Base-by-base conservation (phyloP, 2,113 vertebrate species). In the Chamaetylas fuelleborni region DNA sequence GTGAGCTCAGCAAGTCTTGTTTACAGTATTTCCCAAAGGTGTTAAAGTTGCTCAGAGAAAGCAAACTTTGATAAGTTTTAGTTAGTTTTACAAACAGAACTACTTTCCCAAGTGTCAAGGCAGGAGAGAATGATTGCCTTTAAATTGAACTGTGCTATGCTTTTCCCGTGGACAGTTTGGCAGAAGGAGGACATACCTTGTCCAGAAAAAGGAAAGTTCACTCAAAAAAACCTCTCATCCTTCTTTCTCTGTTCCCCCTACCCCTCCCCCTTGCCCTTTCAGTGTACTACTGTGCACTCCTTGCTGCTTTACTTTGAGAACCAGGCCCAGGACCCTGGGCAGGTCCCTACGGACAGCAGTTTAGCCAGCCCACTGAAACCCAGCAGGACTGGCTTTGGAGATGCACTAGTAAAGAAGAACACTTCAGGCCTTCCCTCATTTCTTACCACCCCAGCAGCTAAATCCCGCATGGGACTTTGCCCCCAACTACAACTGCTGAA, bases 271-370 rank as follows among this genome's bases (percentile, higher is more conserved):
- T 61, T 57, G 26, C 19, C 47, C 51, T 61, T 61, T 45, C 28
- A 36, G 11, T 5, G 7, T 25, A n/a, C 2, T 11, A 5, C 0
- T 29, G 8, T 14, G 38, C 0, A 0, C 11, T 48, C n/a, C 29
- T 45, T 10, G 4, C 6, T 47, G 18, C 64, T 81, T 53, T 77
- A 40, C 20, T 90, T 43, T 1, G 2, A 45, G 22, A 60, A 17
- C 33, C 17, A 66, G 29, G 48, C 29, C 38, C 14, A 15, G 58
- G 23, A 62, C 54, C 4, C 38, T 18, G 28, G 40, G 40, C 29
- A 42, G 24, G 15, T 83, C 14, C 50, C 14, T 23, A 17, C 11
- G 26, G 38, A 54, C 18, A 3, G 0, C 33, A 58, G 26, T 9
- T 72, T 56, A 8, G 25, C 10, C 6, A 2, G 42, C 12, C 13